phyloP scores from a whole-genome alignment of 1,140 invertebrate species.

The Polypedilum vanderplanki region DNA sequence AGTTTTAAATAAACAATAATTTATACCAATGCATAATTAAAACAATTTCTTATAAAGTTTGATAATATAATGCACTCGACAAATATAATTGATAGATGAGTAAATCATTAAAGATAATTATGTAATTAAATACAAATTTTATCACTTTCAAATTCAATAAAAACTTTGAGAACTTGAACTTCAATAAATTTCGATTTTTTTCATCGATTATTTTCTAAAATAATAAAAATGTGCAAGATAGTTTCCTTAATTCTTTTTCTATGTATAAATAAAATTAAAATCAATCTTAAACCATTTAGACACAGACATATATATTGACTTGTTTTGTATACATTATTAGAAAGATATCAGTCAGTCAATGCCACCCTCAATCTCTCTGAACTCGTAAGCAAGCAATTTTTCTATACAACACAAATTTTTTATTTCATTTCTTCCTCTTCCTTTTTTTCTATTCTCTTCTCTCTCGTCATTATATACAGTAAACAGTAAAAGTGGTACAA shows the following conservation, averaged over 20 bases:
- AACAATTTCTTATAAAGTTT: too few species aligned
- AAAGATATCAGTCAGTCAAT: not conserved
- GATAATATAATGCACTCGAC: too few species aligned
- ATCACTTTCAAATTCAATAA: too few species aligned
- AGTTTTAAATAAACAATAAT: too few species aligned
- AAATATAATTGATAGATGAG: too few species aligned
- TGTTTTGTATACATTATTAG: not conserved
- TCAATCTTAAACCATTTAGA: too few species aligned
- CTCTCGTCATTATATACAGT: not conserved
- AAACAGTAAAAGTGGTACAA: constrained; percentile 15
- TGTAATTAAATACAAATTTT: too few species aligned
- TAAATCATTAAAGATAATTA: too few species aligned
- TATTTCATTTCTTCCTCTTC: constrained; percentile 13
- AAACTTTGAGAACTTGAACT: too few species aligned
- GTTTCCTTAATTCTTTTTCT: not conserved
- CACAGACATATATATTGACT: not conserved
- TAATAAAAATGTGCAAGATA: not conserved
- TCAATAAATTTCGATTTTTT: too few species aligned
- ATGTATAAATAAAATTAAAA: not conserved
- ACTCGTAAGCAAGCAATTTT: not conserved
- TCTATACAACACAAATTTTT: not conserved
- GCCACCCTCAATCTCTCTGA: not conserved
- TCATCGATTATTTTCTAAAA: too few species aligned
- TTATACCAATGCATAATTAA: too few species aligned
- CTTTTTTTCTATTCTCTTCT: not conserved